Evolutionary conservation across 2,888 invertebrate species (phyloP).

Genomic region (Tetropium fuscum): DNA sequence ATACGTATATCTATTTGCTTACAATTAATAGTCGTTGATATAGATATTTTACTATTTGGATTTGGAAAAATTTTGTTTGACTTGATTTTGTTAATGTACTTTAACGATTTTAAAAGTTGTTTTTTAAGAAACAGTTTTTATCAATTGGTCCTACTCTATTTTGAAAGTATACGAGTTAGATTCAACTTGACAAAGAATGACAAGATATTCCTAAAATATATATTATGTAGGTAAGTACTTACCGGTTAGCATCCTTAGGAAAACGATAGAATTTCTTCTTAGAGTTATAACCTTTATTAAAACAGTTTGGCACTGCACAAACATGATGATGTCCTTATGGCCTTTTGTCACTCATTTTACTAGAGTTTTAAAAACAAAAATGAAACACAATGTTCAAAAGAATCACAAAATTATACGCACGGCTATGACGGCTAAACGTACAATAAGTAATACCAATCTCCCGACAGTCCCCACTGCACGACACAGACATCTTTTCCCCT

Average conservation of each 20-base stretch:
- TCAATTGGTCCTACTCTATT: no score
- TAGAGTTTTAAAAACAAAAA: not conserved
- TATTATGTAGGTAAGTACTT: no score
- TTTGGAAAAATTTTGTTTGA: no score
- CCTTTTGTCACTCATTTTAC: not conserved
- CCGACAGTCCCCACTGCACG: not conserved
- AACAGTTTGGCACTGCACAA: not conserved
- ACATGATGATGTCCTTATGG: not conserved
- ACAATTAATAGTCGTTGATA: no score
- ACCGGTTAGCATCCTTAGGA: not conserved
- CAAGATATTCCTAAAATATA: no score
- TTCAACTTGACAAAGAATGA: no score
- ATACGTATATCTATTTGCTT: no score
- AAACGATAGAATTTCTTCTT: not conserved
- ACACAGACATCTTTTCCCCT: not conserved
- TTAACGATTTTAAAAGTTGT: no score
- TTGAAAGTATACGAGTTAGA: no score
- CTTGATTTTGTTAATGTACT: no score
- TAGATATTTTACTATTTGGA: no score
- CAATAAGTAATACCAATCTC: not conserved
- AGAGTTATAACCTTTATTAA: not conserved
- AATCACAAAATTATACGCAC: constrained; percentile 1
- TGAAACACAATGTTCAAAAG: not conserved
- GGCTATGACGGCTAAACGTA: not conserved
- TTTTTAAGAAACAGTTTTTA: no score